phyloP scores from a whole-genome alignment of 2,888 invertebrate genomes.

The Heliconius charithonia region DNA sequence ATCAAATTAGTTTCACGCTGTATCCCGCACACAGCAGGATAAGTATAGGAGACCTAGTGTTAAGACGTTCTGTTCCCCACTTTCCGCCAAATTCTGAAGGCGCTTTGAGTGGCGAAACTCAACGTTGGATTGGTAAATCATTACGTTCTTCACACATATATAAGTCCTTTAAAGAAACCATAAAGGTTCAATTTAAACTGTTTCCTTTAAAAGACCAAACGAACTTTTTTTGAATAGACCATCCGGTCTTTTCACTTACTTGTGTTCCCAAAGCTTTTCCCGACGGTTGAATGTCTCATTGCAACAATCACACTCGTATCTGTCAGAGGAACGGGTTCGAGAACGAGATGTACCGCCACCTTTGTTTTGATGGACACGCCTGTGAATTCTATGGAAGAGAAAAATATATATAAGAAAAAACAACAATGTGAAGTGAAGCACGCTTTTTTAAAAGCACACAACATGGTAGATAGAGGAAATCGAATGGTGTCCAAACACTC shows the following conservation, averaged over 20 bases:
- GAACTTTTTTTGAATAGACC: slow-evolving; percentile 11
- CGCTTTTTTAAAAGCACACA: background rate
- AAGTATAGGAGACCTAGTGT: too few species aligned
- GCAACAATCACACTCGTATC: slow-evolving; percentile 80
- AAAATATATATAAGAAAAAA: background rate
- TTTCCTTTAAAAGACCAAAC: background rate
- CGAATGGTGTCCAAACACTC: too few species aligned
- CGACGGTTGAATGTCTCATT: slow-evolving; percentile 71
- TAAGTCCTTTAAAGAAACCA: too few species aligned
- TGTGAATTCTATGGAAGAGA: slow-evolving; percentile 68
- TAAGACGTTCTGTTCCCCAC: too few species aligned
- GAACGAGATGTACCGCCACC: slow-evolving; percentile 63
- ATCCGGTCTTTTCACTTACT: slow-evolving; percentile 56
- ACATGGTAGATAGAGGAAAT: background rate
- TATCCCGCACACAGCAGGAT: too few species aligned
- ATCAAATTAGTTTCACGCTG: too few species aligned
- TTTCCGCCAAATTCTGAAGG: too few species aligned
- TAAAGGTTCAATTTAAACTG: too few species aligned
- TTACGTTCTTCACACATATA: too few species aligned
- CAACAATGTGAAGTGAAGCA: background rate
- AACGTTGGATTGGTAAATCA: too few species aligned
- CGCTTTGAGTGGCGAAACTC: too few species aligned
- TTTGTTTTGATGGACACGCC: slow-evolving; percentile 70
- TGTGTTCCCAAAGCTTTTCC: slow-evolving; percentile 76
- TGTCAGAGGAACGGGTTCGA: slow-evolving; percentile 65